A percentile compares a stretch with the other conserved stretches of the same genome.
phyloP scores from a whole-genome alignment of 2,113 vertebrate genomes.

The Thamnophis sirtalis region DNA sequence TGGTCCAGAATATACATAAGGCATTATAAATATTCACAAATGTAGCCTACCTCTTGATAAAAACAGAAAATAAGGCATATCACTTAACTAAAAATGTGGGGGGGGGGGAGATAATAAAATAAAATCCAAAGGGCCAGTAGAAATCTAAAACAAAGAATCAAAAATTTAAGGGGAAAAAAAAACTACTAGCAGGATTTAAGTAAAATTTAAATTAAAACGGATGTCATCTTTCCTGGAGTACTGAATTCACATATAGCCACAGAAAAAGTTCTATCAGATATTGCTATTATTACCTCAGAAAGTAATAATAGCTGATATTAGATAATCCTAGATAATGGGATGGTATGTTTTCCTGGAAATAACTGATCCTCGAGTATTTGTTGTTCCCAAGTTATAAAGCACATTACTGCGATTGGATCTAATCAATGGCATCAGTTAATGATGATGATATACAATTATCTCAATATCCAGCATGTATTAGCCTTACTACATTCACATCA shows the following conservation, averaged over 20 bases:
- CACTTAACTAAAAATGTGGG: not conserved
- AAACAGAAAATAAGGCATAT: not conserved
- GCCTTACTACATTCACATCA: not conserved
- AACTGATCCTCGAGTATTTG: not conserved
- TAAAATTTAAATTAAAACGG: not conserved
- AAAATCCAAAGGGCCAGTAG: not conserved
- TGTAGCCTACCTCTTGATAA: not conserved
- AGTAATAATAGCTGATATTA: not conserved
- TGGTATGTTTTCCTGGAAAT: not conserved
- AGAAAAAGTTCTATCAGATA: not conserved
- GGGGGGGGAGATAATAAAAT: too few relatives aligned
- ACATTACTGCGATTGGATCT: not conserved
- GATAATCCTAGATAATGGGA: not conserved
- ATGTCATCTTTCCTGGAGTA: not conserved
- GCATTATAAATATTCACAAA: not conserved
- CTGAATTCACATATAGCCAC: not conserved
- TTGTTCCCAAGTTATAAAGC: not conserved
- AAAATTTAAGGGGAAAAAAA: not conserved
- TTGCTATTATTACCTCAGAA: not conserved
- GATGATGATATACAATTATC: not conserved
- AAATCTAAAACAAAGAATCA: not conserved
- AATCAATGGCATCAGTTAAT: not conserved
- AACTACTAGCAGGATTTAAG: not conserved
- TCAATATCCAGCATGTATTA: not conserved
- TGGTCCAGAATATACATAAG: not conserved